A percentile compares a stretch with the other conserved stretches of the same genome.
phyloP scores from a whole-genome alignment of 2,113 vertebrate genomes.

The Podiceps cristatus region DNA sequence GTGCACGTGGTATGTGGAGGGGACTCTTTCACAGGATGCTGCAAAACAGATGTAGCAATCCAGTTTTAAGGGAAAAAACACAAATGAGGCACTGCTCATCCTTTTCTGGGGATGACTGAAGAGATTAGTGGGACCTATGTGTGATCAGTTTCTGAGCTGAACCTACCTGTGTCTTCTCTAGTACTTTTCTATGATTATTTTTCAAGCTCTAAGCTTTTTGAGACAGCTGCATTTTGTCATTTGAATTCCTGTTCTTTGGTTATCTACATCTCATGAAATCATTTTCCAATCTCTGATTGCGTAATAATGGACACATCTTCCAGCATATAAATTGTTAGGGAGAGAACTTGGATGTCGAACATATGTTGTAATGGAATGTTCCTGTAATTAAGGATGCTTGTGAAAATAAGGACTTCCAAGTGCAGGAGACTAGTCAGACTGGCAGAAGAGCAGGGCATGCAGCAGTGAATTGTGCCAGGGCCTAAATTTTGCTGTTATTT shows the following conservation, averaged over 20 bases:
- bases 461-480: background rate
- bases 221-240: background rate
- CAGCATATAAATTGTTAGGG: background rate
- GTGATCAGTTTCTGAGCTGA: background rate
- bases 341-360: background rate
- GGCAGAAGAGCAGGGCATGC: too few species aligned
- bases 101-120: background rate
- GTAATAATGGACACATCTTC: background rate
- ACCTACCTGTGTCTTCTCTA: background rate
- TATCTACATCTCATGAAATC: background rate
- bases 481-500: background rate
- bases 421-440: background rate
- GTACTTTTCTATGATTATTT: background rate
- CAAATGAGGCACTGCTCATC: background rate
- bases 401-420: background rate
- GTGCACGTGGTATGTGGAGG: background rate
- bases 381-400: background rate
- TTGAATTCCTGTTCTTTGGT: background rate
- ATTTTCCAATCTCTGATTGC: background rate
- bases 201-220: background rate
- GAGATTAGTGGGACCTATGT: background rate
- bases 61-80: background rate
- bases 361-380: background rate
- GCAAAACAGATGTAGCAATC: background rate
- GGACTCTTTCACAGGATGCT: background rate